Evolutionary conservation across 1,140 invertebrate species (phyloP).

Genomic region (Lordiphosa clarofinis): DNA sequence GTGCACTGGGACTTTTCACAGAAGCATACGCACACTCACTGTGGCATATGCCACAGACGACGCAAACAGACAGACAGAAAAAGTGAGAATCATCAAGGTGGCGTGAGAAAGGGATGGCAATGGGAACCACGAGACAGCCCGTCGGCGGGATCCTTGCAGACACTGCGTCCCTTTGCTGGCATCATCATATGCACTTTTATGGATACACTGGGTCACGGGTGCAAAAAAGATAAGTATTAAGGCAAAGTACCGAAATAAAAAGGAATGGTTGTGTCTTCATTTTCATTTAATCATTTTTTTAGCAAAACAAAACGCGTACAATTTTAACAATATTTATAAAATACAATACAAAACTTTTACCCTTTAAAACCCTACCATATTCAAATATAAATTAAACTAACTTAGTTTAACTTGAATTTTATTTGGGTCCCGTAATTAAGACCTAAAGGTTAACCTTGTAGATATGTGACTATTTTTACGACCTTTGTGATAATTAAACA

Average conservation of each 20-base stretch:
- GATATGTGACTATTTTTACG: too few species aligned
- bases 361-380: too few species aligned
- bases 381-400: too few species aligned
- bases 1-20: conserved; percentile 43
- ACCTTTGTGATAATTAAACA: too few species aligned
- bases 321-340: too few species aligned
- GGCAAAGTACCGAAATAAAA: too few species aligned
- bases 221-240: background rate
- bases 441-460: too few species aligned
- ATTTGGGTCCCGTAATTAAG: too few species aligned
- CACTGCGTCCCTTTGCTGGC: conserved; percentile 32
- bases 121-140: background rate
- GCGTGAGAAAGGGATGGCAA: background rate
- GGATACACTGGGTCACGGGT: conserved; percentile 18
- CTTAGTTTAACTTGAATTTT: too few species aligned
- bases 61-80: conserved; percentile 36
- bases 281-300: background rate
- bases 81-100: conserved; percentile 5
- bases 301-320: background rate
- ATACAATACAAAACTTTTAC: too few species aligned
- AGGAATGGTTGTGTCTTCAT: too few species aligned
- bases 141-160: conserved; percentile 21
- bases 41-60: conserved; percentile 58
- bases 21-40: conserved; percentile 14
- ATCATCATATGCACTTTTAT: conserved; percentile 52